Percentiles rank a stretch among this genome's conserved stretches.
These are phyloP conservation scores for Chromoteleia sp. DNA, from an alignment of 2,888 invertebrate genomes.

Conservation along the genomic window DNA sequence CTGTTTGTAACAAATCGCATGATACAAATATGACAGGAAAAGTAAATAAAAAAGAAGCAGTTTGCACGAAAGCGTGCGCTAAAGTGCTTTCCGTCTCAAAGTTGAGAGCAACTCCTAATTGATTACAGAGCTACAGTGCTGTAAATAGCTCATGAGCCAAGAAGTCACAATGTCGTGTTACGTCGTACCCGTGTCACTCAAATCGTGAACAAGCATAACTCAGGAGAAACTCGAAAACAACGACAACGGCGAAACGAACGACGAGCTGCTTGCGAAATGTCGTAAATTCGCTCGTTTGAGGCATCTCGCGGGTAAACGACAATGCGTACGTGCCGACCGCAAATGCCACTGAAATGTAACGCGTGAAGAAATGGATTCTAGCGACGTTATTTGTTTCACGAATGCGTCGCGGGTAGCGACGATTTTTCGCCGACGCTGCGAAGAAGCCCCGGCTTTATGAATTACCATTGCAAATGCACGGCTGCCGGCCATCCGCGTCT, in stretches of 20 bases:
- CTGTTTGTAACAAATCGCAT: too few species aligned
- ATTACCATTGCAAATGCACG: slow-evolving; percentile 73
- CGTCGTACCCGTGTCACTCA: slow-evolving; percentile 43
- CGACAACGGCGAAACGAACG: slow-evolving; percentile 6
- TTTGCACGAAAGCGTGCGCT: not conserved
- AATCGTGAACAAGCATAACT: slow-evolving; percentile 50
- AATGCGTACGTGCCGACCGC: slow-evolving; percentile 26
- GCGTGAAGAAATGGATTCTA: slow-evolving; percentile 5
- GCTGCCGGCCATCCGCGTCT: slow-evolving; percentile 65
- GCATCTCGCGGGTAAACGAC: slow-evolving; percentile 31
- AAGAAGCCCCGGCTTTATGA: slow-evolving; percentile 33
- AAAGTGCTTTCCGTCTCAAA: slow-evolving; percentile 4
- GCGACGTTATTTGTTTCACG: slow-evolving; percentile 28
- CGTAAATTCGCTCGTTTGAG: slow-evolving; percentile 23
- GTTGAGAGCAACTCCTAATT: slow-evolving; percentile 20
- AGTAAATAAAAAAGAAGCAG: too few species aligned
- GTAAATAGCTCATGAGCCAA: slow-evolving; percentile 46
- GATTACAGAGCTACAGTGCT: slow-evolving; percentile 17
- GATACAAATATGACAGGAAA: too few species aligned
- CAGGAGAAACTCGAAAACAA: slow-evolving; percentile 33
- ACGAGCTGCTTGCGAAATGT: not conserved
- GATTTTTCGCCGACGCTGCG: slow-evolving; percentile 33
- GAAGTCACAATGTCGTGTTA: slow-evolving; percentile 34
- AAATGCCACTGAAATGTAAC: slow-evolving; percentile 10
- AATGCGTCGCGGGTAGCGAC: slow-evolving; percentile 10